Base-by-base conservation (phyloP, 2,888 invertebrate species). In the Carterocephalus palaemon region DNA sequence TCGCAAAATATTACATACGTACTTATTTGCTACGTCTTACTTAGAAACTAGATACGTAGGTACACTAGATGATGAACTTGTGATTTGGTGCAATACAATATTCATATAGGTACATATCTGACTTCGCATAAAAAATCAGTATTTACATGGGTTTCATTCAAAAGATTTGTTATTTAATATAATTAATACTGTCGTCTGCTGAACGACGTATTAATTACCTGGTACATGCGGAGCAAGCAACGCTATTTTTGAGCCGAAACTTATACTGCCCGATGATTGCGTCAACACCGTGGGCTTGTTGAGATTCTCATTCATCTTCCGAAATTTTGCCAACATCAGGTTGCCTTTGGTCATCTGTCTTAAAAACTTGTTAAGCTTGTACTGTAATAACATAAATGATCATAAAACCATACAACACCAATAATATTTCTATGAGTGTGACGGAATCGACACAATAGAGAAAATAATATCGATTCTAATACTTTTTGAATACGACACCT, bases 321-420 rank as follows among this genome's bases (percentile, higher is more conserved):
- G 74, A 48, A 53, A 86, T 29, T 76, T 67, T 8, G 85, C 85
- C 45, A 86, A 56, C 79, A 83, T 75, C 33, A 86, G 52, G 51
- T 82, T 73, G 2, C 86, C 86, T 48, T 59, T 74, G 59, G 79
- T 81, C 85, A 85, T 86, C 72, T 84, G 82, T 34, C 73, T 67
- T 40, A 82, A 56, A 51, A 84, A 85, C 53, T 64, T 64, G 46
- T 79, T 75, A 12, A 81, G 58, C 54, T 78, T 82, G 53, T 78
- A 76, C 84, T 85, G 54, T n/a, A 56, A 53, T 32, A 45, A 36
- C 41, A 46, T 33, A 41, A 31, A 41, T n/a, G n/a, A n/a, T n/a
- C n/a, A n/a, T n/a, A n/a, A n/a, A n/a, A n/a, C n/a, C n/a, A n/a
- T n/a, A 26, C 36, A 36, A 32, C 43, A 34, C 36, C 28, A 47